Percentiles rank a stretch among this genome's conserved stretches.
phyloP scores from a whole-genome alignment of 2,888 invertebrate species.

The Lacanobia wlatinum region DNA sequence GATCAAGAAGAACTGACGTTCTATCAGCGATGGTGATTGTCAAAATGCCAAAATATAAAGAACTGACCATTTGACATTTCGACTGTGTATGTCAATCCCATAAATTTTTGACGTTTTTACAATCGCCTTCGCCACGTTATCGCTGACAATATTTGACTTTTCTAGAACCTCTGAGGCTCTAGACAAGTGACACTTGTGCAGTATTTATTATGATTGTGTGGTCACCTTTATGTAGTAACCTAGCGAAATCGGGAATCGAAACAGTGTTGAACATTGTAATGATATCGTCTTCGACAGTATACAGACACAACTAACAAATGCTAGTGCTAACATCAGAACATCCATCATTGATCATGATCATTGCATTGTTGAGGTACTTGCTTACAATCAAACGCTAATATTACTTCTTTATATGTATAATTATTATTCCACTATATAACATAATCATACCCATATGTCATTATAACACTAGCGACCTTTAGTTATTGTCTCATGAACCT shows the following conservation, averaged over 20 bases:
- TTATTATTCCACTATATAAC: constrained; percentile 14
- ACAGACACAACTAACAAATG: constrained; percentile 1
- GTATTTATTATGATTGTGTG: no score
- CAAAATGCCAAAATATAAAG: no score
- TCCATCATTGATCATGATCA: constrained; percentile 27
- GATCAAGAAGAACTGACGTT: no score
- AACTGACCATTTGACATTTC: no score
- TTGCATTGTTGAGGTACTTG: constrained; percentile 15
- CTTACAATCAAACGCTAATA: constrained; percentile 8
- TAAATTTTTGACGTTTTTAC: no score
- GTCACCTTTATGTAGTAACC: background rate
- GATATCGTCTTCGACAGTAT: constrained; percentile 13
- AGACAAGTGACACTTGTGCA: no score
- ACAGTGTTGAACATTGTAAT: background rate
- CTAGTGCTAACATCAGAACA: constrained; percentile 8
- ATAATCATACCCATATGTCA: constrained; percentile 20
- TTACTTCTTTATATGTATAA: background rate
- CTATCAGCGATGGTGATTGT: no score
- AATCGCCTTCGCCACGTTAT: no score
- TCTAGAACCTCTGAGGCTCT: no score
- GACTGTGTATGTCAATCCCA: no score
- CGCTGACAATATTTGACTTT: no score
- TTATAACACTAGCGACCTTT: constrained; percentile 40
- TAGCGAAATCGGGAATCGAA: background rate
- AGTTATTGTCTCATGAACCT: constrained; percentile 48